Base-by-base conservation (phyloP, 1,140 invertebrate genomes). In the Anadara kagoshimensis region DNA sequence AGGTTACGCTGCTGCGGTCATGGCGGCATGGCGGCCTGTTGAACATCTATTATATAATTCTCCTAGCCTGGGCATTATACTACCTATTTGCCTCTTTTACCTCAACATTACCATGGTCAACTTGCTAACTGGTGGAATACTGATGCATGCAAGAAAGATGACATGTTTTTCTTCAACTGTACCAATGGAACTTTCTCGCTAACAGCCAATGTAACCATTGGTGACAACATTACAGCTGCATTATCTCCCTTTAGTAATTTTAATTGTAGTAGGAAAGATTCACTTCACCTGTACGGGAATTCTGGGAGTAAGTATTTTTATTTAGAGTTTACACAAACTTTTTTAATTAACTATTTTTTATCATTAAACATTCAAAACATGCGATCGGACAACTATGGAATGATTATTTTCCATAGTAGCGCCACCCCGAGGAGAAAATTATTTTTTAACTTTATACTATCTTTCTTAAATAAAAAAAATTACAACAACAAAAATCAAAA, bases 11-110 rank as follows among this genome's bases (percentile, higher is more conserved):
- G 97, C 98, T 0, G 96, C 96, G 1, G 96, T 99, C 5, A 98
- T 99, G 95, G 97, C 98, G 0, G 98, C 97, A 84, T 99, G 98
- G 98, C 29, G 29, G 29, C 29, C 29, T 36, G 29, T 95, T 99
- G 91, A 99, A 99, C 87, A 94, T 97, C 29, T 99, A 99, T 90
- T 99, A 99, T 91, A 99, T 99, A 82, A 97, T 99, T 3, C 97
- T 99, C 71, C 91, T 99, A 66, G 95, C 97, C 1, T 99, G 98
- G 98, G 97, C 97, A 0, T 93, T 99, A 75, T 98, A 97, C 89
- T 99, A 99, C 86, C 95, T 99, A 88, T 95, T 97, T 89, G 95
- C 95, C 92, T 98, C 97, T 2, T 93, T 98, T 66, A 77, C 85
- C n/a, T 59, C 90, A 88, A 92, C 88, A 87, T 93, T 99, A 11